Percentiles rank a stretch among this genome's conserved stretches.
Conservation (phyloP, 1,140 invertebrate species). For the Cyrtorhinus lividipennis region DNA sequence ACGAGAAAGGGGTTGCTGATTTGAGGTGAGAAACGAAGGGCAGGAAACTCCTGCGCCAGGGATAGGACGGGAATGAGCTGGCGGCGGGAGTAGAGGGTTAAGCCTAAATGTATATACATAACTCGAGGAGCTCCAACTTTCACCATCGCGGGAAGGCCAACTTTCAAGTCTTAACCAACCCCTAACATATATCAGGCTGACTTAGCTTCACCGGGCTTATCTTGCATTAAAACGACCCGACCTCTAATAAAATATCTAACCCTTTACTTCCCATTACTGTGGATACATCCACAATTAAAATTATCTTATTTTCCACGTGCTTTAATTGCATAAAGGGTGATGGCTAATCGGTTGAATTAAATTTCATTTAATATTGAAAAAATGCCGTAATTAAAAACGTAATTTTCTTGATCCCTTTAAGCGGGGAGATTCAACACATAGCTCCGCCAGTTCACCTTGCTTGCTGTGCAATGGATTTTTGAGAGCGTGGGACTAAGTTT, state of each 20-base stretch:
- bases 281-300: not conserved
- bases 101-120: conserved; percentile 15
- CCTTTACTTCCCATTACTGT: not conserved
- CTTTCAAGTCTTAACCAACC: conserved; percentile 15
- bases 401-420: no score
- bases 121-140: conserved; percentile 13
- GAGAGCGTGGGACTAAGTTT: no score
- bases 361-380: no score
- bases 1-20: conserved; percentile 1
- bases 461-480: no score
- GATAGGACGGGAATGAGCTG: not conserved
- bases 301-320: not conserved
- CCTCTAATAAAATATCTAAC: conserved; percentile 1
- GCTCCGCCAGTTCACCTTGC: no score
- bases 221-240: conserved; percentile 8
- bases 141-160: conserved; percentile 2
- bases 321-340: no score
- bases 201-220: conserved; percentile 13
- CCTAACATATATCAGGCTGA: conserved; percentile 12
- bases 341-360: no score
- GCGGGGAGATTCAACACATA: no score
- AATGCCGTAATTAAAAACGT: no score
- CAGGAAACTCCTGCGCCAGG: no score
- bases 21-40: conserved; percentile 2
- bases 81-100: not conserved